Conservation (phyloP, 2,888 invertebrate species). For the Arenicola marina region DNA sequence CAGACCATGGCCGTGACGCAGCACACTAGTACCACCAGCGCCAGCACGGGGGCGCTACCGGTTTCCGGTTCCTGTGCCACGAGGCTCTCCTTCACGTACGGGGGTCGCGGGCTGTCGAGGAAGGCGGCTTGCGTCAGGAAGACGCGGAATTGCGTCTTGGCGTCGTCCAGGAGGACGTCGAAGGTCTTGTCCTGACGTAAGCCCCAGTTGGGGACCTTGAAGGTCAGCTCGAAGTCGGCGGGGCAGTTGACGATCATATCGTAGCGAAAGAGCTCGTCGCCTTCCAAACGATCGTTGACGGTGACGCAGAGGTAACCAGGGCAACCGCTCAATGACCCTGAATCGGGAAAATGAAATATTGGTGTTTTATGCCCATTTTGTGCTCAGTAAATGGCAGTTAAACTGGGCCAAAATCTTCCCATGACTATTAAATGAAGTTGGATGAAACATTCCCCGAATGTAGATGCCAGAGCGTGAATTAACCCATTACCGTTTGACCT, state of each 20-base stretch:
- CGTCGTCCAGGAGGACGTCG: conserved; percentile 27
- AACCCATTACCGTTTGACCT: no score
- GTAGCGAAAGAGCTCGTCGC: conserved; percentile 37
- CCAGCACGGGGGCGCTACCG: not conserved
- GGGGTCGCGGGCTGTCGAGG: not conserved
- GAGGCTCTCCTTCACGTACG: not conserved
- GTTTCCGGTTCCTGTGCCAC: not conserved
- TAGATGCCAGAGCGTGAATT: no score
- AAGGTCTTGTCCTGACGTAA: conserved; percentile 28
- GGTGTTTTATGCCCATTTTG: no score
- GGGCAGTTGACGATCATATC: conserved; percentile 53
- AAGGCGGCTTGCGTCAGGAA: conserved; percentile 30
- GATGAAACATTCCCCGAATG: no score
- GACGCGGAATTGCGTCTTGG: conserved; percentile 16
- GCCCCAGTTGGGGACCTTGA: conserved; percentile 37
- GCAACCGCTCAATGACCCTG: conserved; percentile 41
- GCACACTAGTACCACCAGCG: not conserved
- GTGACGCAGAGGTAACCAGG: conserved; percentile 50
- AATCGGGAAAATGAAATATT: not conserved
- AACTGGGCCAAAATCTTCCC: no score
- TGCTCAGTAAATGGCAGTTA: no score
- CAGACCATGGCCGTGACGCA: not conserved
- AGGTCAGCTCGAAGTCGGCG: conserved; percentile 43
- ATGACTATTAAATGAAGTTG: no score
- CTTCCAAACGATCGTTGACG: conserved; percentile 28